Conservation (phyloP, 1,140 invertebrate species). For the Drosophila orena region DNA sequence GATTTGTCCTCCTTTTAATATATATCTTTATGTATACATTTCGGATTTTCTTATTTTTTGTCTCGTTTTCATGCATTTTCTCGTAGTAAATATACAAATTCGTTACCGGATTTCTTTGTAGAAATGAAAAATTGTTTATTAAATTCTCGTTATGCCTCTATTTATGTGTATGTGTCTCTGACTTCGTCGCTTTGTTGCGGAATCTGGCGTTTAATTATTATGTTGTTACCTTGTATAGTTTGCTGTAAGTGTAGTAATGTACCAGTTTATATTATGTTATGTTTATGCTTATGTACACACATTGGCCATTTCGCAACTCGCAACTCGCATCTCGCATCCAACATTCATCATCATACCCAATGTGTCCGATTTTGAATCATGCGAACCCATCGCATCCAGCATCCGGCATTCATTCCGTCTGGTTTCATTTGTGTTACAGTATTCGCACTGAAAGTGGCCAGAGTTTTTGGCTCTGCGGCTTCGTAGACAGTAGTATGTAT, state of each 20-base stretch:
- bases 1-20: slow-evolving; percentile 25
- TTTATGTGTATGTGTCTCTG: slow-evolving; percentile 62
- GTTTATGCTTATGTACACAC: slow-evolving; percentile 62
- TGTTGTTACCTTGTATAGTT: slow-evolving; percentile 78
- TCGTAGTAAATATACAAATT: slow-evolving; percentile 83
- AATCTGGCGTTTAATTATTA: slow-evolving; percentile 54
- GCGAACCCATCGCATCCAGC: slow-evolving; percentile 9
- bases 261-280: slow-evolving; percentile 48
- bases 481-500: slow-evolving; percentile 44
- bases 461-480: slow-evolving; percentile 6
- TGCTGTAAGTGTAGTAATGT: slow-evolving; percentile 80
- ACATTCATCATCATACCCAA: slow-evolving; percentile 46
- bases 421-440: slow-evolving; percentile 47
- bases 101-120: slow-evolving; percentile 79
- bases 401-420: slow-evolving; percentile 8
- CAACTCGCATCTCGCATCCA: slow-evolving; percentile 2
- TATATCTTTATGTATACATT: slow-evolving; percentile 52
- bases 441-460: slow-evolving; percentile 50
- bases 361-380: slow-evolving; percentile 27
- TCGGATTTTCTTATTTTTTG: slow-evolving; percentile 23
- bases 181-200: slow-evolving; percentile 21
- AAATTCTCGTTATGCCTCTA: slow-evolving; percentile 76
- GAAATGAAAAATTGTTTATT: slow-evolving; percentile 79
- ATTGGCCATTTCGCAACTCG: slow-evolving; percentile 48
- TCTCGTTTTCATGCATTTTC: slow-evolving; percentile 31